Conservation (phyloP, 2,797 vertebrate genomes). For the Spinus olivaceus region DNA sequence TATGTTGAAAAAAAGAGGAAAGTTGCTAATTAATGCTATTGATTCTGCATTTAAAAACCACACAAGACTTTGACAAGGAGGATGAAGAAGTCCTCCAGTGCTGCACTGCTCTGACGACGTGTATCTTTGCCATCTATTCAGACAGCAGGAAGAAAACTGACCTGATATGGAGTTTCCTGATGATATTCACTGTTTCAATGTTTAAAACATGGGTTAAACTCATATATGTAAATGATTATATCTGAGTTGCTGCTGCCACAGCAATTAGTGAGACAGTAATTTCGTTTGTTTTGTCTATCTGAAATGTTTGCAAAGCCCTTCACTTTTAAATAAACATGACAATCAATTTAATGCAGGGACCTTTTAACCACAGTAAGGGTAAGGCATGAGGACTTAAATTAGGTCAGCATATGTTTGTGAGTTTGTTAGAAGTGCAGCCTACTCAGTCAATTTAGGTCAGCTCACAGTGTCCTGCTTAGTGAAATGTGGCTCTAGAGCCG, state of each 20-base stretch:
- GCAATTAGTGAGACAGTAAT: not conserved
- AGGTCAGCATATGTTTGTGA: conserved; percentile 34
- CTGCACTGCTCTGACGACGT: not conserved
- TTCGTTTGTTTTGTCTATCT: not conserved
- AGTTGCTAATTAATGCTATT: not conserved
- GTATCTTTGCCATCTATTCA: not conserved
- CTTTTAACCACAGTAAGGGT: not conserved
- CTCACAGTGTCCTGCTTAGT: not conserved
- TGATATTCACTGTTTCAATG: not conserved
- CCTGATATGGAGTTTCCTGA: not conserved
- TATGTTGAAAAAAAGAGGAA: not conserved
- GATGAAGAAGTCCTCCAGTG: not conserved
- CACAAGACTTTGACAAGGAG: not conserved
- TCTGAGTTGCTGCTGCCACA: not conserved
- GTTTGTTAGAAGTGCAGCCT: not conserved
- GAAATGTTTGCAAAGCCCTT: not conserved
- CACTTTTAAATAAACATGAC: not conserved
- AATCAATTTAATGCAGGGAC: not conserved
- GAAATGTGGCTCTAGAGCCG: not conserved
- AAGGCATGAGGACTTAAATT: not conserved
- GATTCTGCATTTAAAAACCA: not conserved
- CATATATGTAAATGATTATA: not conserved
- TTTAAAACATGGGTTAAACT: not conserved
- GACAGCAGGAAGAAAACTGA: not conserved
- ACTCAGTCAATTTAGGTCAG: conserved; percentile 55